Percentiles rank a stretch among this genome's conserved stretches.
Evolutionary conservation across 2,113 vertebrate species (phyloP).

Genomic region (Pluvianellus socialis): DNA sequence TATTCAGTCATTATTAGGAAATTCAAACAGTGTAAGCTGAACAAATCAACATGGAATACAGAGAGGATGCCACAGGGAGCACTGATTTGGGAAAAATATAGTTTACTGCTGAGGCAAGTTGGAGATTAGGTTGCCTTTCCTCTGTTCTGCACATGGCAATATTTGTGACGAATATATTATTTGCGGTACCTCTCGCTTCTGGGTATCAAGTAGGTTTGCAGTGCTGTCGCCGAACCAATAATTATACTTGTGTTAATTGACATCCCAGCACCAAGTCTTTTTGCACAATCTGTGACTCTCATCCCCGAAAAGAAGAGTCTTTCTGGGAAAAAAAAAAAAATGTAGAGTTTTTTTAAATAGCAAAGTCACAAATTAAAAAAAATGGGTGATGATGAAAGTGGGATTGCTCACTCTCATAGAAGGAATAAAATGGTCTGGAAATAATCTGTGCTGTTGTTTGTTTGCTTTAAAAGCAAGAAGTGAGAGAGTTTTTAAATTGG

Average conservation of each 20-base stretch:
- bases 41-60: conserved; percentile 20
- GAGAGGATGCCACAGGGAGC: conserved; percentile 8
- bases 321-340: neutral
- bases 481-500: neutral
- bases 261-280: neutral
- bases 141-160: neutral
- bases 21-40: conserved; percentile 20
- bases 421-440: neutral
- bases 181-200: neutral
- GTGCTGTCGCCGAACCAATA: neutral
- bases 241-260: neutral
- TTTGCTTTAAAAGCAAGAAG: neutral
- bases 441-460: neutral
- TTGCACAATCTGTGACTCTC: neutral
- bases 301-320: neutral
- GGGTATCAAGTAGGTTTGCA: neutral
- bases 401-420: neutral
- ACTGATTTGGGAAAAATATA: neutral
- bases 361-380: neutral
- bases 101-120: neutral
- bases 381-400: accelerated
- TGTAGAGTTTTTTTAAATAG: neutral
- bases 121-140: neutral
- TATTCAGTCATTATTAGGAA: conserved; percentile 33
- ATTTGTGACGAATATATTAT: neutral